Percentiles rank a stretch among this genome's conserved stretches.
Conservation (phyloP, 2,797 vertebrate genomes). For the Epinephelus coioides region DNA sequence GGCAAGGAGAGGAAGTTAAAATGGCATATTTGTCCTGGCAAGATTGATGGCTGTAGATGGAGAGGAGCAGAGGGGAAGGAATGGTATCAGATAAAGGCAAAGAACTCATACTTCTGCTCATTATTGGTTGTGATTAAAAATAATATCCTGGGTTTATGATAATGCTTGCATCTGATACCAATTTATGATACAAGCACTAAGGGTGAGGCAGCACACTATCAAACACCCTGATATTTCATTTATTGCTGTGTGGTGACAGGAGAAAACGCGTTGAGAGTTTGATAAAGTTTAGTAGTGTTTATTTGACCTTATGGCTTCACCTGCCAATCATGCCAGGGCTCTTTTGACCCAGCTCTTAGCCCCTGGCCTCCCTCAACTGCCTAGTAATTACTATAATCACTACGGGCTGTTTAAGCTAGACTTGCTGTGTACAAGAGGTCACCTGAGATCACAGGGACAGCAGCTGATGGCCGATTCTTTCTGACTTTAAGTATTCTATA, state of each 20-base stretch:
- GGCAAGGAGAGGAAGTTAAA: not conserved
- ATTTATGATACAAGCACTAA: not conserved
- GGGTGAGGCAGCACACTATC: not conserved
- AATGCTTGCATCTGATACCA: not conserved
- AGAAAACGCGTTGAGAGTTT: not conserved
- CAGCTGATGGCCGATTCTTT: conserved; percentile 8
- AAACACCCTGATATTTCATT: not conserved
- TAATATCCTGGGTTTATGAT: conserved; percentile 4
- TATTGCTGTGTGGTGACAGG: conserved; percentile 10
- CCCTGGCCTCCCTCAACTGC: conserved; percentile 24
- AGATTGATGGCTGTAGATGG: conserved; percentile 16
- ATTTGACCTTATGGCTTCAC: conserved; percentile 17
- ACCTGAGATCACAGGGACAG: conserved; percentile 12
- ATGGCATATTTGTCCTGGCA: not conserved
- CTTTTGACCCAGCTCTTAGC: conserved; percentile 35
- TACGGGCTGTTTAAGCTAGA: conserved; percentile 1
- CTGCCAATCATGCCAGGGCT: conserved; percentile 8
- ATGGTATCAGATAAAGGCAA: conserved; percentile 8
- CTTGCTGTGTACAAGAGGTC: conserved; percentile 9
- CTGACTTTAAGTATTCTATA: conserved; percentile 23
- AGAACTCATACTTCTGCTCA: not conserved
- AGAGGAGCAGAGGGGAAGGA: not conserved
- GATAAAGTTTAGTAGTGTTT: conserved; percentile 14
- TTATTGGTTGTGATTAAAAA: conserved; percentile 6
- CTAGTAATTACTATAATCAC: conserved; percentile 49